These are phyloP conservation scores for Acanthurus tractus DNA, from an alignment of 2,797 vertebrate species.

Conservation along the genomic window DNA sequence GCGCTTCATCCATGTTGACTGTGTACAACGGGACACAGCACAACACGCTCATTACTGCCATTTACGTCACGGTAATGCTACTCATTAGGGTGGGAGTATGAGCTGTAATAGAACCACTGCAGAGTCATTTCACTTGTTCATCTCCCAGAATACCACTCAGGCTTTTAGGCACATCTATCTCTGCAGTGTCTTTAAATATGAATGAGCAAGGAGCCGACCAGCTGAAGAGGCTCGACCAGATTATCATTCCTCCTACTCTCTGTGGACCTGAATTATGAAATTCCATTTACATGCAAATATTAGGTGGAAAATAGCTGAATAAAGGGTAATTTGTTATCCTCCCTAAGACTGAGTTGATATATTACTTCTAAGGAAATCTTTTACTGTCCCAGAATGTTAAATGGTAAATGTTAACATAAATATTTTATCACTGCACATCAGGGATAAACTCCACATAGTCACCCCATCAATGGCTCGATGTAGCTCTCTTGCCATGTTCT, in stretches of 20 bases:
- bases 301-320: conserved; percentile 38
- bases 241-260: conserved; percentile 51
- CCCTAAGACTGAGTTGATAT: conserved; percentile 30
- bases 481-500: conserved; percentile 2
- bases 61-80: conserved; percentile 31
- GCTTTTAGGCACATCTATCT: conserved; percentile 63
- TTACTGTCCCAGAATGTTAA: conserved; percentile 42
- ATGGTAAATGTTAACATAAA: conserved; percentile 38
- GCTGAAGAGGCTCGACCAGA: conserved; percentile 42
- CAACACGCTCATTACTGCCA: conserved; percentile 42
- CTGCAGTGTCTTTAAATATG: conserved; percentile 73
- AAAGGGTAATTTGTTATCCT: conserved; percentile 43
- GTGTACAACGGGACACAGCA: conserved; percentile 31
- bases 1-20: conserved; percentile 14
- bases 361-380: conserved; percentile 14
- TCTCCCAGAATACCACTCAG: conserved; percentile 61
- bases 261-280: conserved; percentile 55
- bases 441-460: conserved; percentile 14
- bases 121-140: conserved; percentile 45
- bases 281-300: conserved; percentile 67
- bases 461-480: neutral
- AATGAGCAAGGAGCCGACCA: conserved; percentile 60
- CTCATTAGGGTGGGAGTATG: conserved; percentile 56
- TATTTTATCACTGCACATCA: conserved; percentile 31
- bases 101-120: conserved; percentile 50